Base-by-base conservation (phyloP, 2,888 invertebrate species). In the Halictus quadricinctus region DNA sequence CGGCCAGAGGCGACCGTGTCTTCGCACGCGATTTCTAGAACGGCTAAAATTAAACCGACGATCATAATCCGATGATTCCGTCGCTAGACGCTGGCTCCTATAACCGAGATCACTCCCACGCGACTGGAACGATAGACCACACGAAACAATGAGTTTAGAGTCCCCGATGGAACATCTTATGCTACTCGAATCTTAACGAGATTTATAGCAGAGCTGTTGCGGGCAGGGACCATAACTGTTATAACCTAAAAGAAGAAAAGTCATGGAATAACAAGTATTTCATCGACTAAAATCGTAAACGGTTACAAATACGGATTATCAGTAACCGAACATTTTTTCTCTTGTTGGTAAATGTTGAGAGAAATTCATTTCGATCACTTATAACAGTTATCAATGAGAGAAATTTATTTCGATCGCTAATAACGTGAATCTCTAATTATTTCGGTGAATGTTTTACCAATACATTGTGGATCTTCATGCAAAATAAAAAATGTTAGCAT, bases 31-130 rank as follows among this genome's bases (percentile, higher is more conserved):
- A 25, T 74, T 66, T 79, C 79, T 74, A 29, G 75, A 58, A 48
- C n/a, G 64, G 72, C 58, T 84, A 84, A 84, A 76, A 84, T 84
- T 84, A 84, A 64, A 21, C 29, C 0, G 77, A n/a, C 13, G 83
- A 72, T 73, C 66, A 64, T 60, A 46, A 78, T 78, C 48, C 72
- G 66, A 36, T 50, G 83, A 58, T 78, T 43, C 69, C 43, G 8
- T 36, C 54, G 50, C 77, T 64, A 54, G 73, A 46, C 75, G 41
- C 25, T 15, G 36, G 13, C 7, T 12, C n/a, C 25, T 41, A 21
- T 41, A 41, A 66, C 66, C 8, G 18, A 36, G 10, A 36, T 66
- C 36, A 29, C 66, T 18, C 29, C 29, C 66, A 29, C 66, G 36
- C 10, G 36, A 36, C 36, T 36, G 7, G 15, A 15, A 7, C 8